Evolutionary conservation across 1,140 invertebrate genomes (phyloP).

Genomic region (Aporrectodea caliginosa): DNA sequence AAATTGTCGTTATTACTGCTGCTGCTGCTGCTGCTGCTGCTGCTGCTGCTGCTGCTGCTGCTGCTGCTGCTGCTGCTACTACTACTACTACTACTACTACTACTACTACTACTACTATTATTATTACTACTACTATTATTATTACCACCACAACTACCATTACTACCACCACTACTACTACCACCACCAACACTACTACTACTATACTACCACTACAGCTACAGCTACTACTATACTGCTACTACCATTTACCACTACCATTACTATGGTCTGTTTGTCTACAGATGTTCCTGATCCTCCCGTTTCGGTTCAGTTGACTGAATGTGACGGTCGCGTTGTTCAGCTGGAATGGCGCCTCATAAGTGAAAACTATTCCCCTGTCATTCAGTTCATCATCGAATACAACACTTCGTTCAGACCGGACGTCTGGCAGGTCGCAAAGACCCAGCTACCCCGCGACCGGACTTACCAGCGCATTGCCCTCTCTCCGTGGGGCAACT

Average conservation of each 20-base stretch:
- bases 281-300: conserved; percentile 64
- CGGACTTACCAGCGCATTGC: conserved; percentile 24
- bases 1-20: too few species aligned
- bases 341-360: conserved; percentile 78
- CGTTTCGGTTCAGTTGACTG: conserved; percentile 13
- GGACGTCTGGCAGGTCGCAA: conserved; percentile 75
- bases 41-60: too few species aligned
- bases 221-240: background rate
- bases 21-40: too few species aligned
- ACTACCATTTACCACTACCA: background rate
- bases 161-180: too few species aligned
- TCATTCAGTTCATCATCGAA: conserved; percentile 85
- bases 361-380: conserved; percentile 90
- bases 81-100: background rate
- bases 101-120: background rate
- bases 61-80: too few species aligned
- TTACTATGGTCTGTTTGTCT: conserved; percentile 28
- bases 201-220: background rate
- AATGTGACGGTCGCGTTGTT: conserved; percentile 47
- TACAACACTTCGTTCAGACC: conserved; percentile 92
- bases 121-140: background rate
- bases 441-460: conserved; percentile 31
- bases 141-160: background rate
- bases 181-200: background rate
- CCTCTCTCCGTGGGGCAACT: conserved; percentile 89